Conservation (phyloP, 2,888 invertebrate genomes). For the Synanthedon andrenaeformis region DNA sequence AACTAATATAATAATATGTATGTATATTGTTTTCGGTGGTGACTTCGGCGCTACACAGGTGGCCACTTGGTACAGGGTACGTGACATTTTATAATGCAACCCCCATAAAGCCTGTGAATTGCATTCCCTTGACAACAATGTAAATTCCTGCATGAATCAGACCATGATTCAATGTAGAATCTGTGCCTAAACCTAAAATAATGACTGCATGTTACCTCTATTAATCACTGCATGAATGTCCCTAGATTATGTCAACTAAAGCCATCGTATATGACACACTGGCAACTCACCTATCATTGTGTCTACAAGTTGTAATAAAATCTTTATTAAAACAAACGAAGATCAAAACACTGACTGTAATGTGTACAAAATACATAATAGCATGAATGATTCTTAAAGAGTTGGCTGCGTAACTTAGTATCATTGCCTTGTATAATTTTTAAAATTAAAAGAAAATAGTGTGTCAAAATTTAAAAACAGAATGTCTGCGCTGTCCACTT, state of each 20-base stretch:
- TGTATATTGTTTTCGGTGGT: slow-evolving; percentile 68
- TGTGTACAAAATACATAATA: too few relatives aligned
- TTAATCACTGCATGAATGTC: slow-evolving; percentile 1
- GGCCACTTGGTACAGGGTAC: slow-evolving; percentile 93
- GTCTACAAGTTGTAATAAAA: background rate
- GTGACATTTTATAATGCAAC: slow-evolving; percentile 56
- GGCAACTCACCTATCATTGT: background rate
- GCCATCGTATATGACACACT: background rate
- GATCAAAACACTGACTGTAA: background rate
- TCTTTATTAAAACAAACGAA: background rate
- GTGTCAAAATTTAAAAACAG: too few relatives aligned
- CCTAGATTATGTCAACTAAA: background rate
- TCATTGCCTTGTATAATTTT: too few relatives aligned
- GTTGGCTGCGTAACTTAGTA: too few relatives aligned
- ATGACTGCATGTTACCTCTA: background rate
- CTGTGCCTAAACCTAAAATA: background rate
- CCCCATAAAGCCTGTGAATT: slow-evolving; percentile 12
- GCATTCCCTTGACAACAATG: slow-evolving; percentile 1
- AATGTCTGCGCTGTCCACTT: too few relatives aligned
- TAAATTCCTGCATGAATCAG: slow-evolving; percentile 26
- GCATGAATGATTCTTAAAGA: too few relatives aligned
- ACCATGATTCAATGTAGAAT: slow-evolving; percentile 15
- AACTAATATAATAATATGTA: slow-evolving; percentile 30
- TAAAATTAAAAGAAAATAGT: too few relatives aligned
- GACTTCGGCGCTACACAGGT: slow-evolving; percentile 73